Conservation (phyloP, 2,113 vertebrate genomes). For the cattle (Bos taurus) region DNA sequence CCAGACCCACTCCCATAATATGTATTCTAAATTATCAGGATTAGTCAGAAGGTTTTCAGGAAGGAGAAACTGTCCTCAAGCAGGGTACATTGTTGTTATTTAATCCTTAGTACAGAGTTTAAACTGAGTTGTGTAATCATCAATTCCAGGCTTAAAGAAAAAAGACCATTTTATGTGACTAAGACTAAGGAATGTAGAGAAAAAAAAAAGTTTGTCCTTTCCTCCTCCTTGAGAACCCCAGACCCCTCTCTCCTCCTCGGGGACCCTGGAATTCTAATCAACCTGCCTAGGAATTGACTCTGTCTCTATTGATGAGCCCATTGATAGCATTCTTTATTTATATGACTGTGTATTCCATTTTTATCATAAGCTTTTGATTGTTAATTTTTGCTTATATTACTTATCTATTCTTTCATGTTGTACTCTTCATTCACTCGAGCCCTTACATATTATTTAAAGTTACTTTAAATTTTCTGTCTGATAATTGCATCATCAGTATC, state of each 20-base stretch:
- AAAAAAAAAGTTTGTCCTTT: neutral
- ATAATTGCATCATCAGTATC: neutral
- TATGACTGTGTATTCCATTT: neutral
- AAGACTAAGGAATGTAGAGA: neutral
- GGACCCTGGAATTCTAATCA: neutral
- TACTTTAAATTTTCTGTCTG: neutral
- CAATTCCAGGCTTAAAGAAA: neutral
- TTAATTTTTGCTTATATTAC: neutral
- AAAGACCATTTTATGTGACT: neutral
- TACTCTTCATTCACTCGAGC: neutral
- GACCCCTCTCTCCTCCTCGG: neutral
- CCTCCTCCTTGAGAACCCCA: neutral
- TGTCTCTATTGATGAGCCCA: neutral
- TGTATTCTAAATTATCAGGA: neutral
- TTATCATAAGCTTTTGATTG: neutral
- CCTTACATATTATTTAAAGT: neutral
- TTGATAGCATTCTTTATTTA: neutral
- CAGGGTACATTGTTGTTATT: neutral
- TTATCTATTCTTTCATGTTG: neutral
- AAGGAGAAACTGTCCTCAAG: neutral
- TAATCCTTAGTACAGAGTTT: neutral
- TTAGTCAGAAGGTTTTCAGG: neutral
- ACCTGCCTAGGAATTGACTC: neutral
- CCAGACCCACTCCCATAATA: neutral
- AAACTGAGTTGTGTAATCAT: neutral